Evolutionary conservation across 1,140 invertebrate genomes (phyloP), one percentile per base, ranked within the genome.

Genomic region (Sitodiplosis mosellana): DNA sequence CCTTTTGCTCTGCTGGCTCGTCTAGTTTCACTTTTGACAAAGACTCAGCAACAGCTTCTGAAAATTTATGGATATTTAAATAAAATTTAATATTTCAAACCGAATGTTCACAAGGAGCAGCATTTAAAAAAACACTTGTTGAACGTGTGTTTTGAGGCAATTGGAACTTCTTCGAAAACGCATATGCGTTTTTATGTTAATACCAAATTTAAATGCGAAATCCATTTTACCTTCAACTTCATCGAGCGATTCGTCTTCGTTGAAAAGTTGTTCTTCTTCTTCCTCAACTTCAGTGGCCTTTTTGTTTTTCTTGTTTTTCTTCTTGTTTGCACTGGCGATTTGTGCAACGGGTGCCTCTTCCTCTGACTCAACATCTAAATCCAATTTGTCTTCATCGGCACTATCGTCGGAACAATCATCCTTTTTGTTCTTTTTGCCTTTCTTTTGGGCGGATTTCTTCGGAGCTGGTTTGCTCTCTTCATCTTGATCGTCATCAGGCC

Each of bases 381-480:
- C 36, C 5, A n/a, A 14, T 8, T 50, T 37, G 53, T 69, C 61
- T 38, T 70, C 62, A 45, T 62, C 59, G 52, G 60, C 64, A 6
- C 63, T 60, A 42, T 66, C 56, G 47, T 62, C 63, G 27, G 60
- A 59, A 55, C 55, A 59, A 14, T 61, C 61, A 15, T 61, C 60
- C 46, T 57, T 62, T 50, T 68, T 65, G 55, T 65, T 67, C 49
- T 63, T 54, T 48, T 57, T 58, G 1, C 33, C 44, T 41, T 54
- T 54, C 33, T 49, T 53, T 52, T 60, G 63, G 19, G 52, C 49
- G 0, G 51, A 47, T 21, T 51, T 45, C 51, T 59, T 57, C 7
- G 48, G 42, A 7, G 53, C 51, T 42, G 52, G 49, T 1, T 52
- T 50, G 0, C 49, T 50, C 34, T 56, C 46, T 48, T 50, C 47